phyloP scores from a whole-genome alignment of 2,797 vertebrate species.

The Borostomias antarcticus region DNA sequence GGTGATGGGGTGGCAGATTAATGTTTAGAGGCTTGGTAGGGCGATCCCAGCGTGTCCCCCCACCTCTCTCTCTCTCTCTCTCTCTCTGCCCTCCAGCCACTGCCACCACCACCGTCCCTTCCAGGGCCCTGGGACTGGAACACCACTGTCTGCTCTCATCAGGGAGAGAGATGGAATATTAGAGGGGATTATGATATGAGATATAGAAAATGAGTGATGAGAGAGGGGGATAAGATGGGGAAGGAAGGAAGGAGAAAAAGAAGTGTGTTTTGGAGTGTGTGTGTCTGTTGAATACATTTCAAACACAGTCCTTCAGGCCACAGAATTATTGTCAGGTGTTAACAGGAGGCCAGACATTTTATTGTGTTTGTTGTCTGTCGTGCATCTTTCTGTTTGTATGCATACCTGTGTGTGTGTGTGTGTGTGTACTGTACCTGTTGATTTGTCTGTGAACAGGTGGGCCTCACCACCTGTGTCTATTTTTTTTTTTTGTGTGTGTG shows the following conservation, averaged over 20 bases:
- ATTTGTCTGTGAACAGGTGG: constrained; percentile 13
- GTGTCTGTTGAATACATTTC: constrained; percentile 29
- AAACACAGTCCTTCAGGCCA: constrained; percentile 50
- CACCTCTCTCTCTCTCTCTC: background rate
- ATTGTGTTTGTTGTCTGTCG: constrained; percentile 45
- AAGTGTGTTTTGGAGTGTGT: constrained; percentile 14
- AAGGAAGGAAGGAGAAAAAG: constrained; percentile 27
- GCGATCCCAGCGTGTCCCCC: constrained; percentile 10
- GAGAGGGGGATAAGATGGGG: constrained; percentile 39
- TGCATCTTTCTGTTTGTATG: constrained; percentile 28
- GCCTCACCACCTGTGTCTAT: background rate
- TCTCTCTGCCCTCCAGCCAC: background rate
- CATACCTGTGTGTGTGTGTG: constrained; percentile 25
- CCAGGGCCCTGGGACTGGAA: constrained; percentile 35
- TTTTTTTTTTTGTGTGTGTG: constrained; percentile 10
- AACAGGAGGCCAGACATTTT: constrained; percentile 61
- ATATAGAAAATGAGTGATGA: constrained; percentile 10
- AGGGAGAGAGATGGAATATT: constrained; percentile 12
- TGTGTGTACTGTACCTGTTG: no score
- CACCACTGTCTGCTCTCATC: constrained; percentile 42
- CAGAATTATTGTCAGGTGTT: constrained; percentile 64
- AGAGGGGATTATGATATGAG: background rate
- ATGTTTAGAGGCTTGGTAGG: constrained; percentile 53
- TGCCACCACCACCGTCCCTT: constrained; percentile 29
- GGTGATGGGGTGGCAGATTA: constrained; percentile 61